Conservation (phyloP, 1,140 invertebrate genomes). For the Cydia fagiglandana region DNA sequence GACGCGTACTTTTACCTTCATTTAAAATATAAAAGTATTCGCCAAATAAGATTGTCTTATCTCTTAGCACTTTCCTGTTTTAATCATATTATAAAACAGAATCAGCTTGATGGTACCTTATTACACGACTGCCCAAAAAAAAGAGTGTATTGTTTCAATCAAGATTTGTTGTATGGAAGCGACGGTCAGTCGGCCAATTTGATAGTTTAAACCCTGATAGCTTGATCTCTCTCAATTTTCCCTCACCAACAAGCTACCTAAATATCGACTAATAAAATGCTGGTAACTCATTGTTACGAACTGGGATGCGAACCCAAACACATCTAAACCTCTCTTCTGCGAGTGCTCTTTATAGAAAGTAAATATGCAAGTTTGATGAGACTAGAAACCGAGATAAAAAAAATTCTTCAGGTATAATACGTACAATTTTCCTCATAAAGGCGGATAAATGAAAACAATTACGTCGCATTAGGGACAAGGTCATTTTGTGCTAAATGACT, state of each 20-base stretch:
- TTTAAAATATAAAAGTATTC: too few species aligned
- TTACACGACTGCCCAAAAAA: too few species aligned
- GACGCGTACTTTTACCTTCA: too few species aligned
- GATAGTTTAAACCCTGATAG: not conserved
- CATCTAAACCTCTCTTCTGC: not conserved
- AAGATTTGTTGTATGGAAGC: not conserved
- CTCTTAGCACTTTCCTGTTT: not conserved
- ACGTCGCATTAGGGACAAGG: constrained; percentile 41
- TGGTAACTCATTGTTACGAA: too few species aligned
- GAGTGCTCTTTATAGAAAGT: not conserved
- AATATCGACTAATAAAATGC: too few species aligned
- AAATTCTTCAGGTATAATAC: not conserved
- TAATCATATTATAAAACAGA: not conserved
- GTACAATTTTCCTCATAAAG: not conserved
- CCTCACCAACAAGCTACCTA: not conserved
- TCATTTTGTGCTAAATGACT: constrained; percentile 36
- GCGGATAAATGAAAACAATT: constrained; percentile 38
- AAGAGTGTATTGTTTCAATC: too few species aligned
- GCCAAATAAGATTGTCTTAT: too few species aligned
- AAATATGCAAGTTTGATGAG: not conserved
- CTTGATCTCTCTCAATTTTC: not conserved
- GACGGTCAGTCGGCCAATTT: not conserved
- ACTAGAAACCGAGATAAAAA: not conserved
- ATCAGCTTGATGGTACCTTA: not conserved
- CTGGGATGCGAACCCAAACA: not conserved